These are phyloP conservation scores for Oreochromis aureus DNA, from an alignment of 2,113 vertebrate species.

Conservation along the genomic window DNA sequence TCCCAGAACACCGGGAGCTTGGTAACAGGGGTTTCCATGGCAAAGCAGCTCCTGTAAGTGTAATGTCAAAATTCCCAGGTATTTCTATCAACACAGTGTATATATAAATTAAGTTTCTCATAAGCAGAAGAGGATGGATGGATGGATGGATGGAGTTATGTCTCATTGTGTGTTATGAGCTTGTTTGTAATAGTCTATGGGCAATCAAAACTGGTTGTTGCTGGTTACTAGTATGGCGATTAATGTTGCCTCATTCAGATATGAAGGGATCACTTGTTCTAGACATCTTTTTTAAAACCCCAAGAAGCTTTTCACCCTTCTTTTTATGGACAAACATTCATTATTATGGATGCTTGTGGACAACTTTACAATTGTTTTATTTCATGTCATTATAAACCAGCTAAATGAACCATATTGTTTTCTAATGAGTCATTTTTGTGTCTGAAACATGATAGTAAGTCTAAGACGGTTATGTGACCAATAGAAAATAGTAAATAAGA, in stretches of 20 bases:
- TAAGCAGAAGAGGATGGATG: background rate
- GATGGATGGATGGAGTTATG: background rate
- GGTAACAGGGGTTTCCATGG: background rate
- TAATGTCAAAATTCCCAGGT: background rate
- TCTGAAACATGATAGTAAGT: background rate
- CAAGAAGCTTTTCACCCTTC: background rate
- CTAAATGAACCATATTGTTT: background rate
- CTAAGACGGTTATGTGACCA: fast-evolving
- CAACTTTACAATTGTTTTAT: background rate
- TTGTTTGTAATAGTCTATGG: background rate
- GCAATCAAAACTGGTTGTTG: background rate
- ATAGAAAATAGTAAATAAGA: background rate
- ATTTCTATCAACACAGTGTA: background rate
- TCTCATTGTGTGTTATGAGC: background rate
- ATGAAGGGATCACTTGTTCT: background rate
- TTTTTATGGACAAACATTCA: background rate
- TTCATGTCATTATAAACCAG: background rate
- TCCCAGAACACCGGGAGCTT: background rate
- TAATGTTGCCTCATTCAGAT: background rate
- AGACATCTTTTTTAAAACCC: background rate
- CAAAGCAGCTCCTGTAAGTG: background rate
- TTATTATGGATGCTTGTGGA: background rate
- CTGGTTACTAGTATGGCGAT: background rate
- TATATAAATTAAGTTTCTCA: background rate
- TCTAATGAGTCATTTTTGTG: background rate